Base-by-base conservation (phyloP, 2,797 vertebrate genomes). In the Denticeps clupeoides region DNA sequence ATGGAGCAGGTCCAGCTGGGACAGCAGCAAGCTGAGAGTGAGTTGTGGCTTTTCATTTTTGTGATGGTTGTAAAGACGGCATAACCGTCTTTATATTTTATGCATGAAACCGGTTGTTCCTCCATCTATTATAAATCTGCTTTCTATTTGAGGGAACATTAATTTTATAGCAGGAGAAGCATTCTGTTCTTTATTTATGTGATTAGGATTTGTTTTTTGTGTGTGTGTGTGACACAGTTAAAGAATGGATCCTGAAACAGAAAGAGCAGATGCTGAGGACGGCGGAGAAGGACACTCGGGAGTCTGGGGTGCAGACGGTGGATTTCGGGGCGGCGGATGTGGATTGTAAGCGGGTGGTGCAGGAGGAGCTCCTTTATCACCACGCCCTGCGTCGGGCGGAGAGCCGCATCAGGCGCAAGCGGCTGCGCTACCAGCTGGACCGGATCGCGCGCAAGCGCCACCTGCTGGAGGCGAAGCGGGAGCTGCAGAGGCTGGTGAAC, bases 391-490 rank as follows among this genome's bases (percentile, higher is more conserved):
- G 74, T 50, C 84, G 83, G 7, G 77, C 85, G 0, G 88, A 90
- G 67, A 76, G 65, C 58, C 84, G 74, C 44, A 68, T 89, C 35
- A 65, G 66, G 6, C 62, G 66, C 18, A 95, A 88, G 52, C 87
- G 79, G 51, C 74, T 90, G 35, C 85, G 75, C 11, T 87, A 85
- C 56, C 91, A 91, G 45, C 68, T 94, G 58, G 84, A 91, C 65
- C 87, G 81, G 65, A 87, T 90, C 19, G 73, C 85, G 55, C 87
- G 85, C 54, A 96, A 94, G 67, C 82, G 80, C 47, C 89, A 83
- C 51, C 71, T 92, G 3, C 49, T 94, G 64, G 89, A 92, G 54
- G 84, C 87, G 22, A 92, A 90, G 51, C 80, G 75, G 60, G 87
- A 87, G 51, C 79, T 91, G 41, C 86, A 91, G 67, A 75, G 77